Base-by-base conservation (phyloP, 1,140 invertebrate genomes). In the Anthonomus grandis region DNA sequence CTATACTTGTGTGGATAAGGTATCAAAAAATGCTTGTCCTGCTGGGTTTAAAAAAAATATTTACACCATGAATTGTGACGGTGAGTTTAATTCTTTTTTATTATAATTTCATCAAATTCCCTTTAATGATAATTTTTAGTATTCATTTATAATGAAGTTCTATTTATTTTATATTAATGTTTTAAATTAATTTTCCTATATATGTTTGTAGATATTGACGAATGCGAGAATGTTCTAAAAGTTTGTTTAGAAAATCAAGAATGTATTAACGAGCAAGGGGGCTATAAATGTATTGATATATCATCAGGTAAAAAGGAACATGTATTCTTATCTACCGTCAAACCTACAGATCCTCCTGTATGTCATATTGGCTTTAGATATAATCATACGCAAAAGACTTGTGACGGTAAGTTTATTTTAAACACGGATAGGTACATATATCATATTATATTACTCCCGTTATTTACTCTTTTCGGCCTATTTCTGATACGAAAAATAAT, bases 211-310 rank as follows among this genome's bases (percentile, higher is more conserved):
- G 90, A 93, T 76, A 81, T 90, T 18, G 78, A 92, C 59, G 89
- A 93, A 71, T 93, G 90, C 68, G 70, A 76, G 13, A 81, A 83
- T 41, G 75, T 77, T 27, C 69, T 78, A n/a, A 79, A 81, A 24
- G 75, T 81, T 0, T 90, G 87, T 64, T 77, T 75, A 34, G 74
- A 81, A 4, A 78, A 82, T 62, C 78, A 83, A 47, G 69, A 79
- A 1, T 92, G 90, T 65, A 71, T 84, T 0, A 92, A 93, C 69
- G 81, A 85, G 25, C 75, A 79, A 2, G 90, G 89, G 1, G 81
- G 84, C 36, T 90, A 88, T 62, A 80, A 81, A 46, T 92, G 90
- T 65, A 74, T 74, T 47, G 80, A 54, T 63, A 69, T 10, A 1
- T 13, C 39, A 47, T 48, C 54, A 25, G 10, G 51, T 50, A 54